Conservation (phyloP, 64 coral and sea anemone genomes). For the Montipora sp. region DNA sequence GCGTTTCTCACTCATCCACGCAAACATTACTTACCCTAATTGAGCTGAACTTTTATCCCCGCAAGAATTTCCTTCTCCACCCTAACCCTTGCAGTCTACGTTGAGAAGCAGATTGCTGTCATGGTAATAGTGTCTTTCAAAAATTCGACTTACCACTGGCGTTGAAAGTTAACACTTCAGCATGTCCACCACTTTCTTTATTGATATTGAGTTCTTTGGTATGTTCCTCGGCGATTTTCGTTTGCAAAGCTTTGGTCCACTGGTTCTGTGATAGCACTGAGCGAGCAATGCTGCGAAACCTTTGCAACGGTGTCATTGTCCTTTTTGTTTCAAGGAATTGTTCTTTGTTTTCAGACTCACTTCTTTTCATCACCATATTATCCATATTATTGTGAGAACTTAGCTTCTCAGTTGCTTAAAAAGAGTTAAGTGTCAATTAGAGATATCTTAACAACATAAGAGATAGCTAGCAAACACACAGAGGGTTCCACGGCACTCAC, state of each 20-base stretch:
- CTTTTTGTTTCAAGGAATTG: neutral
- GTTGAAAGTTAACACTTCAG: conserved; percentile 54
- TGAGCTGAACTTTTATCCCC: too few relatives aligned
- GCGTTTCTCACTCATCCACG: too few relatives aligned
- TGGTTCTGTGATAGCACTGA: conserved; percentile 39
- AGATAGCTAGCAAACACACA: too few relatives aligned
- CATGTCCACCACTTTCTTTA: conserved; percentile 1
- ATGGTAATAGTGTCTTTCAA: too few relatives aligned
- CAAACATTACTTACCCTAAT: too few relatives aligned
- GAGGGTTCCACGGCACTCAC: too few relatives aligned
- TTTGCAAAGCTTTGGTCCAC: conserved; percentile 60
- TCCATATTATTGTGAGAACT: too few relatives aligned
- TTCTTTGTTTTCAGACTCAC: neutral
- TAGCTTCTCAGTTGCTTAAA: neutral
- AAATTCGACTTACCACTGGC: conserved; percentile 30
- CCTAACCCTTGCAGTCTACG: too few relatives aligned
- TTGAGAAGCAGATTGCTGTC: too few relatives aligned
- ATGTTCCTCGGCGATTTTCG: conserved; percentile 57
- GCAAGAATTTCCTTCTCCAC: too few relatives aligned
- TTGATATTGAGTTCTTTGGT: conserved; percentile 41
- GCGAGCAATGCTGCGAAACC: conserved; percentile 54
- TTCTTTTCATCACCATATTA: neutral
- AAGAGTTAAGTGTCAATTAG: conserved; percentile 27
- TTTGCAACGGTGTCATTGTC: conserved; percentile 27
- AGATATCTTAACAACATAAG: neutral